A percentile compares a stretch with the other conserved stretches of the same genome.
Conservation (phyloP, 2,888 invertebrate species). For the Cynaeus angustus region DNA sequence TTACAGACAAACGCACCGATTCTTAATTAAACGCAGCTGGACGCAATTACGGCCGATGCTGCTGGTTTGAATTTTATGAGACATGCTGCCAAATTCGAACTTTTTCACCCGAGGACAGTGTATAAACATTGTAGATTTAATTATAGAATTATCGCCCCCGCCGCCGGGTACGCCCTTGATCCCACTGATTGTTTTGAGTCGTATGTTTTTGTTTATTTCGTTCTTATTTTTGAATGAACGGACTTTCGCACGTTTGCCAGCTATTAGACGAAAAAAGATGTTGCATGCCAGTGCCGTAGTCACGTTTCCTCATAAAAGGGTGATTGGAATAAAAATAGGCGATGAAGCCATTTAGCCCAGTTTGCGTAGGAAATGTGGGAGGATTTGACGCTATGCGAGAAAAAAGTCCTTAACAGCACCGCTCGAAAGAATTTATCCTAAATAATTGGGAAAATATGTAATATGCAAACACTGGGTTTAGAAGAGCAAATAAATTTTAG, state of each 20-base stretch:
- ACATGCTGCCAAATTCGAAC: constrained; percentile 20
- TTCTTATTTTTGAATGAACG: constrained; percentile 13
- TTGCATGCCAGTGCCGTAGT: constrained; percentile 12
- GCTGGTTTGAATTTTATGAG: constrained; percentile 13
- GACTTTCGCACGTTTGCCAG: constrained; percentile 11
- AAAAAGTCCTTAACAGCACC: no score
- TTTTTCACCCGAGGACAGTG: constrained; percentile 4
- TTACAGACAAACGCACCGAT: constrained; percentile 1
- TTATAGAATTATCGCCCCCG: constrained; percentile 34
- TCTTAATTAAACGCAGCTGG: constrained; percentile 28
- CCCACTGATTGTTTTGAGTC: constrained; percentile 14
- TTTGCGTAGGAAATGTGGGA: not conserved
- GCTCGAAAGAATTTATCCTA: no score
- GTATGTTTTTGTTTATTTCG: constrained; percentile 29
- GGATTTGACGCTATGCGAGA: no score
- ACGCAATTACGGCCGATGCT: constrained; percentile 7
- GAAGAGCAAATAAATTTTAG: no score
- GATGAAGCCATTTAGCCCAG: not conserved
- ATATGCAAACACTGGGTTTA: no score
- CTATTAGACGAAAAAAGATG: not conserved
- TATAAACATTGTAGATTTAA: constrained; percentile 27
- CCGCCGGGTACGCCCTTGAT: constrained; percentile 18
- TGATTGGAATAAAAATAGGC: constrained; percentile 5
- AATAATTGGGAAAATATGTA: no score
- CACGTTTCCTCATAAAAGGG: constrained; percentile 14